A percentile compares a stretch with the other conserved stretches of the same genome.
Conservation (phyloP, 2,113 vertebrate genomes). For the Eidolon helvum region DNA sequence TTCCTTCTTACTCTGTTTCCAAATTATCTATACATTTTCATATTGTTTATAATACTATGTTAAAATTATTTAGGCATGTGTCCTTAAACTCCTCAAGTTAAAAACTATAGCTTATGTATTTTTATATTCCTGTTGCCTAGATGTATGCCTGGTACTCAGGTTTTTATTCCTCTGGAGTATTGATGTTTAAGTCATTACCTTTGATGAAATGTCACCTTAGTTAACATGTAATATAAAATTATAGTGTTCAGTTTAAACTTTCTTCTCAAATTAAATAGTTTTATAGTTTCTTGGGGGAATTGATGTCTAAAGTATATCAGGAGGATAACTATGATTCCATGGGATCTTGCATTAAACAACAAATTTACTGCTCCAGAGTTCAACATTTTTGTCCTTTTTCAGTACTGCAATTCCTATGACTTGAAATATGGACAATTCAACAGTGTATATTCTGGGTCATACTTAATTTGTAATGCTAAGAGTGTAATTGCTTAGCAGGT, state of each 20-base stretch:
- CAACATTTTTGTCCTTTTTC: neutral
- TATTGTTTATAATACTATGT: neutral
- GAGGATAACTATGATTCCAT: neutral
- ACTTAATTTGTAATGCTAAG: neutral
- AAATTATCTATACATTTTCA: neutral
- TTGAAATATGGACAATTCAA: neutral
- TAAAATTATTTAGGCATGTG: neutral
- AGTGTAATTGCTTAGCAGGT: neutral
- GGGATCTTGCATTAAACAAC: neutral
- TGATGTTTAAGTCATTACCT: neutral
- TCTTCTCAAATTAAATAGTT: conserved; percentile 48
- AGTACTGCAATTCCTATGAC: neutral
- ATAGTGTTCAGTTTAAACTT: neutral
- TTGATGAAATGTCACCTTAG: neutral
- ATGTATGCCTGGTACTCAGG: neutral
- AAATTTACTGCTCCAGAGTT: neutral
- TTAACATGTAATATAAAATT: neutral
- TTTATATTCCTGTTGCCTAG: neutral
- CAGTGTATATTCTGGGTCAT: neutral
- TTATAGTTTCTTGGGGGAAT: conserved; percentile 7
- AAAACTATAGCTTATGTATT: neutral
- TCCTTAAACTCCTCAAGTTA: neutral
- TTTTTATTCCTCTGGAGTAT: neutral
- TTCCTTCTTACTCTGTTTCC: neutral
- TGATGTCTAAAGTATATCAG: conserved; percentile 25